These are phyloP conservation scores for Meloidogyne exigua DNA, from an alignment of 1,140 invertebrate genomes.

Conservation along the genomic window DNA sequence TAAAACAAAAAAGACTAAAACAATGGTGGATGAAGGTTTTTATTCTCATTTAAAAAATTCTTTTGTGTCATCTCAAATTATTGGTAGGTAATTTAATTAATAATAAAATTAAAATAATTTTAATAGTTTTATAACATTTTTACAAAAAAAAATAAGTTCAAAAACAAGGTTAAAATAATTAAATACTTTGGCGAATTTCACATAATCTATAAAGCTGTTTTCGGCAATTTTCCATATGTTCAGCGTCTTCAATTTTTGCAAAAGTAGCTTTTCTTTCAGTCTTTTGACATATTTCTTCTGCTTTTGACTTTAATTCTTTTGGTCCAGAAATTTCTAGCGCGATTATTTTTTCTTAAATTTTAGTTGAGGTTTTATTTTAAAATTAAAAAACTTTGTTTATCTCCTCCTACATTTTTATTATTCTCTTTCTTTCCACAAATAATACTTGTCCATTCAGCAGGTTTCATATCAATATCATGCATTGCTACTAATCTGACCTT, in stretches of 20 bases:
- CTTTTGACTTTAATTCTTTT: conserved; percentile 1
- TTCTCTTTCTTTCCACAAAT: conserved; percentile 27
- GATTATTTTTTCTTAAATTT: conserved; percentile 34
- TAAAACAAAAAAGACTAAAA: not conserved
- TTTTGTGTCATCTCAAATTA: no score
- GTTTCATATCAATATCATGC: conserved; percentile 38
- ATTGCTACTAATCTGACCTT: conserved; percentile 18
- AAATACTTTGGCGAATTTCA: conserved; percentile 34
- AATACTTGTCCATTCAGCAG: conserved; percentile 35
- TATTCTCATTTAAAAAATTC: no score
- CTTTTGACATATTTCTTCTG: conserved; percentile 4
- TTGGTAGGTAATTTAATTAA: no score
- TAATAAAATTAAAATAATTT: no score
- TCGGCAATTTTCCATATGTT: conserved; percentile 30
- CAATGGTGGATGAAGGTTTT: not conserved
- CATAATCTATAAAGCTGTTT: conserved; percentile 40
- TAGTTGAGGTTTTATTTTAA: conserved; percentile 17
- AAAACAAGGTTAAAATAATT: not conserved
- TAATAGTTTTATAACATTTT: no score
- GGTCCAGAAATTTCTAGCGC: conserved; percentile 24
- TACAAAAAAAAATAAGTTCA: no score
- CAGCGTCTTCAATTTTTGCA: conserved; percentile 23
- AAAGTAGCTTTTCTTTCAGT: not conserved
- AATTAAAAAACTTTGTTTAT: not conserved
- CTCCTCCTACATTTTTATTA: not conserved